Conservation (phyloP, 2,113 vertebrate genomes). For the Ailurus styani region DNA sequence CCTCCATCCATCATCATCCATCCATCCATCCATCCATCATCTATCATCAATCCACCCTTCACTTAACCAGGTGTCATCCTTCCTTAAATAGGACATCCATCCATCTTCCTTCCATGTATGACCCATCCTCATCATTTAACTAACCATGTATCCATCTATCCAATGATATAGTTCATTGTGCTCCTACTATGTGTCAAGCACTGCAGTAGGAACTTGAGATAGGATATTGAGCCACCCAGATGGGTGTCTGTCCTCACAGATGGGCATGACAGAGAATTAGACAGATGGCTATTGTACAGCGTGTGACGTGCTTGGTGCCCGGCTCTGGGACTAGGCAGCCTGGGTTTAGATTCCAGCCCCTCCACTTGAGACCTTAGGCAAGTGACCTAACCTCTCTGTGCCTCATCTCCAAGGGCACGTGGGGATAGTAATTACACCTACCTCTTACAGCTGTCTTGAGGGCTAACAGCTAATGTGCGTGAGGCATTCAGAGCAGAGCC, state of each 20-base stretch:
- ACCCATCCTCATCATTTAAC: neutral
- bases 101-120: too few species aligned
- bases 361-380: neutral
- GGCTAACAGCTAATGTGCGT: accelerated
- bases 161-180: neutral
- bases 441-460: neutral
- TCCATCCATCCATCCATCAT: neutral
- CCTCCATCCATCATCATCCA: too few species aligned
- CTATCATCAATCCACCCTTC: too few species aligned
- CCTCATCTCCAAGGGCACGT: neutral
- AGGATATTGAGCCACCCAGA: neutral
- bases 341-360: neutral
- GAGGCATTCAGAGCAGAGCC: neutral
- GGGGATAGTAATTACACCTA: neutral
- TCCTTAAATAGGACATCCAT: too few species aligned
- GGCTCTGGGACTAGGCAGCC: neutral
- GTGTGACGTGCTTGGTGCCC: neutral
- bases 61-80: too few species aligned
- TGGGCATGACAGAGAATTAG: neutral
- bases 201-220: neutral
- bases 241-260: neutral
- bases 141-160: neutral
- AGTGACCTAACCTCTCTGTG: neutral
- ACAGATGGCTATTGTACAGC: accelerated
- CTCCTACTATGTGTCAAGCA: neutral